phyloP scores from a whole-genome alignment of 30 jellyfish, hydroid and myxozoan genomes.

The Rhopilema esculentum region DNA sequence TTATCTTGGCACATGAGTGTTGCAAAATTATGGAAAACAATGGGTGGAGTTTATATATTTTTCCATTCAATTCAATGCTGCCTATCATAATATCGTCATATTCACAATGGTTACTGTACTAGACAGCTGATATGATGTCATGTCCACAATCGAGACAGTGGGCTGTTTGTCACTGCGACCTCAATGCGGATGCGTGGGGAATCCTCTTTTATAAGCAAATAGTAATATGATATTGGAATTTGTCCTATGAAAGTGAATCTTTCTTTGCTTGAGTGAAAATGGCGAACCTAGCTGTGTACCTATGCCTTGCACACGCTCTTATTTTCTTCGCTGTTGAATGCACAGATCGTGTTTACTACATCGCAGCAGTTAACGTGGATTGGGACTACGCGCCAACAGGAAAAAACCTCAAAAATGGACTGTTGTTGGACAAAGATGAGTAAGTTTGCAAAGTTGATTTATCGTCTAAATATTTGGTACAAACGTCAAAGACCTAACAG shows the following conservation, averaged over 20 bases:
- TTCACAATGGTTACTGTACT: background rate
- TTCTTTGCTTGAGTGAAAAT: background rate
- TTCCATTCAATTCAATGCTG: too few relatives aligned
- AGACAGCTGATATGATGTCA: too few relatives aligned
- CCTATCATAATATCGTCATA: too few relatives aligned
- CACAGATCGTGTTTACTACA: slow-evolving; percentile 49
- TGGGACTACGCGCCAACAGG: slow-evolving; percentile 82
- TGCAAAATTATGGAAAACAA: too few relatives aligned
- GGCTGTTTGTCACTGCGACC: too few relatives aligned
- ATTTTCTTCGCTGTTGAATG: slow-evolving; percentile 18
- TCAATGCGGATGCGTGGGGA: background rate
- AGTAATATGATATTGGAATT: background rate
- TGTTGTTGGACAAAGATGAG: slow-evolving; percentile 50
- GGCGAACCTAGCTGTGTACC: background rate
- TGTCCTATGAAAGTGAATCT: background rate
- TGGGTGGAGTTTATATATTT: too few relatives aligned
- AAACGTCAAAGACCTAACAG: too few relatives aligned
- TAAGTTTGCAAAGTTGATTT: background rate
- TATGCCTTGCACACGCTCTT: background rate
- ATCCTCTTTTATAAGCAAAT: background rate
- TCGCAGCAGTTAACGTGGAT: slow-evolving; percentile 61
- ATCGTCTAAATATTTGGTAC: too few relatives aligned
- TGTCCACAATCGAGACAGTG: background rate
- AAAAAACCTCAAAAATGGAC: slow-evolving; percentile 29
- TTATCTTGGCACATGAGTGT: too few relatives aligned